Percentiles rank a stretch among this genome's conserved stretches.
Evolutionary conservation across 2,888 invertebrate species (phyloP).

Genomic region (Psylliodes chrysocephalus): DNA sequence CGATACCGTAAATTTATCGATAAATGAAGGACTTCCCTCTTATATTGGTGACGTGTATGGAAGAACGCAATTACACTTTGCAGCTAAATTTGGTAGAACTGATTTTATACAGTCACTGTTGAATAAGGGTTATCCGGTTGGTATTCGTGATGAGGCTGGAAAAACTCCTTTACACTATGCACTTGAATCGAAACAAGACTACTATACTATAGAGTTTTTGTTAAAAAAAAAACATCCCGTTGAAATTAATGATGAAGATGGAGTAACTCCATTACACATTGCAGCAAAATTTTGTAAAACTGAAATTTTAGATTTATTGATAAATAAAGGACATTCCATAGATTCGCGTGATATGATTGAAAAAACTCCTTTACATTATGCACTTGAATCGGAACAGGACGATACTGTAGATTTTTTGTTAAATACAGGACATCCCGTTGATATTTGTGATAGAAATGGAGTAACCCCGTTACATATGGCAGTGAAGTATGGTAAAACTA

Average conservation of each 20-base stretch:
- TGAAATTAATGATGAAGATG: background rate
- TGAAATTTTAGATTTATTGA: background rate
- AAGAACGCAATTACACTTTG: background rate
- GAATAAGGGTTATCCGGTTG: background rate
- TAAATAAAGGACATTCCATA: background rate
- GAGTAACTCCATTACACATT: background rate
- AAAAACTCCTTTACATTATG: background rate
- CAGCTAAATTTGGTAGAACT: background rate
- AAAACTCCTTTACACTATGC: background rate
- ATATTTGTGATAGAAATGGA: background rate
- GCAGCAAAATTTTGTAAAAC: too few species aligned
- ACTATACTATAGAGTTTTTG: background rate
- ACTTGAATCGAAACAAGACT: background rate
- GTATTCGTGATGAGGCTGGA: background rate
- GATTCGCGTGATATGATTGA: background rate
- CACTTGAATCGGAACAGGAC: background rate
- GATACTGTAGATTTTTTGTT: background rate
- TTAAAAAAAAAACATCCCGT: background rate
- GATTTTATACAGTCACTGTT: background rate
- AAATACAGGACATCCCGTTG: background rate
- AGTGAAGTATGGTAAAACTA: too few species aligned
- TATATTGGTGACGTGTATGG: background rate
- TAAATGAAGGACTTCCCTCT: too few species aligned
- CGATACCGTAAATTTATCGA: too few species aligned
- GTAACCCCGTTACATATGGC: background rate